Percentiles rank a stretch among this genome's conserved stretches.
phyloP scores from a whole-genome alignment of 37 sponge, comb jelly and placozoan genomes.

The Beroe ovata region DNA sequence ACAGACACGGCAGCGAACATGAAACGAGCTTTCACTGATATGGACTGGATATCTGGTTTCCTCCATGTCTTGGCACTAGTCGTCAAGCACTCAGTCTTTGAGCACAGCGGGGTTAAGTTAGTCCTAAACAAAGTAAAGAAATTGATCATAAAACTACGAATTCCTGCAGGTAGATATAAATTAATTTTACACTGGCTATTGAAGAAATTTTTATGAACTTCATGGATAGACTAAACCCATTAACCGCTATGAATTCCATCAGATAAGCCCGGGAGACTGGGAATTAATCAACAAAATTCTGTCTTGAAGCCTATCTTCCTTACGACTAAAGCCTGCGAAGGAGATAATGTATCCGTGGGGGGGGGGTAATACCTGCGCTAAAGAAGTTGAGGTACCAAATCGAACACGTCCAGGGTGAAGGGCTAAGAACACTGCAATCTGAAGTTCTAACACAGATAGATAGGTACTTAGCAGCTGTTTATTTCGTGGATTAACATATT shows the following conservation, averaged over 20 bases:
- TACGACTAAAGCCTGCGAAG: background rate
- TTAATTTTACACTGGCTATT: background rate
- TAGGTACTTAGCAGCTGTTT: background rate
- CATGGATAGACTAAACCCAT: background rate
- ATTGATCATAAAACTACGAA: background rate
- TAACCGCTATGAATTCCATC: no score
- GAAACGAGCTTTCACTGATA: background rate
- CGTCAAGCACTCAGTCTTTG: background rate
- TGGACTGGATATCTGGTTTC: slow-evolving; percentile 5
- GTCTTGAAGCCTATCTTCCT: background rate
- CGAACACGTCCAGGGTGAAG: background rate
- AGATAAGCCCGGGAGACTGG: no score
- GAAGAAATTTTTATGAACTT: background rate
- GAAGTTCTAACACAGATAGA: background rate
- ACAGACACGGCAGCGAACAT: background rate
- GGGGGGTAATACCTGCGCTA: background rate
- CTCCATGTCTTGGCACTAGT: background rate
- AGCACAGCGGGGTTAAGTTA: background rate
- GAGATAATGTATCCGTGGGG: background rate
- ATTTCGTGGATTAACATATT: background rate
- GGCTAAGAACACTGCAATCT: background rate
- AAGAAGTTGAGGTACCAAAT: background rate
- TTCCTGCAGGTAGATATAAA: background rate
- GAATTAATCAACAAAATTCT: no score
- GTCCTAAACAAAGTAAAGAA: background rate